phyloP scores from a whole-genome alignment of 2,888 invertebrate species.

The Toxonevra muliebris region DNA sequence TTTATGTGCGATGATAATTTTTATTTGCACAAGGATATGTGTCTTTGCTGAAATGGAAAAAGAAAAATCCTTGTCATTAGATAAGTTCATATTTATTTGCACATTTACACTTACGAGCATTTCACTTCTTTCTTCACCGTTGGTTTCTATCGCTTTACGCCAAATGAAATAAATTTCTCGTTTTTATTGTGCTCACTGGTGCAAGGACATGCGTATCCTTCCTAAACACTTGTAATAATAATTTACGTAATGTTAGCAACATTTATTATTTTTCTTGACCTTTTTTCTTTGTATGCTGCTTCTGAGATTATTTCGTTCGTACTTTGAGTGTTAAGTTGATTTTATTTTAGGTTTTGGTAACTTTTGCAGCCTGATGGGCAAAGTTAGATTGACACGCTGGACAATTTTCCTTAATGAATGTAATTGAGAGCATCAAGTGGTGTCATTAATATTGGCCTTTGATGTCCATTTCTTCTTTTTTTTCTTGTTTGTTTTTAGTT shows the following conservation, averaged over 20 bases:
- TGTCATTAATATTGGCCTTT: neutral
- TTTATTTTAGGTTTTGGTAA: neutral
- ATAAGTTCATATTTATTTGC: constrained; percentile 37
- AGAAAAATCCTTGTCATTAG: constrained; percentile 26
- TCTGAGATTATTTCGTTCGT: neutral
- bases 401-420: constrained; percentile 56
- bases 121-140: constrained; percentile 10
- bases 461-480: neutral
- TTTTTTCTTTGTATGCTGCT: constrained; percentile 29
- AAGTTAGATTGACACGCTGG: constrained; percentile 60
- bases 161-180: constrained; percentile 53
- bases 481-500: too few relatives aligned
- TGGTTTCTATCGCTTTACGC: constrained; percentile 31
- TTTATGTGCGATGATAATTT: constrained; percentile 32
- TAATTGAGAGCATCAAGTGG: constrained; percentile 47
- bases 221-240: constrained; percentile 47
- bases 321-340: neutral
- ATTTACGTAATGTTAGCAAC: constrained; percentile 57
- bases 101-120: constrained; percentile 31
- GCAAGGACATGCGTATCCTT: constrained; percentile 13
- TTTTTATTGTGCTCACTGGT: constrained; percentile 49
- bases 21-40: constrained; percentile 27
- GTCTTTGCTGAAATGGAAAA: neutral
- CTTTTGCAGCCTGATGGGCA: constrained; percentile 49
- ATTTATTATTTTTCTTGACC: constrained; percentile 61